Evolutionary conservation across 2,113 vertebrate genomes (phyloP).

Genomic region (Notiomystis cincta): DNA sequence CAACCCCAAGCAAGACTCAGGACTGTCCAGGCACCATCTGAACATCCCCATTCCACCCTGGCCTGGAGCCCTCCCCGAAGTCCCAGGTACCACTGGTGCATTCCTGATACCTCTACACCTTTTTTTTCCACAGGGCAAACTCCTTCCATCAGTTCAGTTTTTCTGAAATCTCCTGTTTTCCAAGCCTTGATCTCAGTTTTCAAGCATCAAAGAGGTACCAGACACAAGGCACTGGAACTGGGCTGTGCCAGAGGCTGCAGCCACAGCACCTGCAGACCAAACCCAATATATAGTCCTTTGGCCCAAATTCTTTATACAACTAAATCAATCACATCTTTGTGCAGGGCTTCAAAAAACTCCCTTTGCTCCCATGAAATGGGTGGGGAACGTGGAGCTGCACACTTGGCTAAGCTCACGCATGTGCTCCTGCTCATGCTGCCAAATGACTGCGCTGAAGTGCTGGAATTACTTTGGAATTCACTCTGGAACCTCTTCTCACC

Average conservation of each 20-base stretch:
- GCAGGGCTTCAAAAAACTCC: constrained; percentile 67
- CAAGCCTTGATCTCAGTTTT: neutral
- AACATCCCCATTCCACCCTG: neutral
- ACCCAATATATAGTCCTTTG: constrained; percentile 60
- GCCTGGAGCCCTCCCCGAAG: accelerated
- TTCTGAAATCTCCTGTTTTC: neutral
- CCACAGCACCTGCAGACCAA: constrained; percentile 20
- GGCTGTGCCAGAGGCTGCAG: constrained; percentile 65
- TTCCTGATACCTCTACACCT: neutral
- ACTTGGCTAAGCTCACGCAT: constrained; percentile 1
- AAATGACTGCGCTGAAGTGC: neutral
- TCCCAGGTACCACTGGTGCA: neutral
- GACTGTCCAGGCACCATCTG: neutral
- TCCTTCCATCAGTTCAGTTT: neutral
- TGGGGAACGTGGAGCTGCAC: constrained; percentile 53
- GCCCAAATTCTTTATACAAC: constrained; percentile 68
- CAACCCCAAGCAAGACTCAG: neutral
- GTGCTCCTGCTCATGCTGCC: constrained; percentile 23
- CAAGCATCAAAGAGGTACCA: neutral
- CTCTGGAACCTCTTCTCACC: constrained; percentile 62
- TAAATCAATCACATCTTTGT: constrained; percentile 66
- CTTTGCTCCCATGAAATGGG: constrained; percentile 58
- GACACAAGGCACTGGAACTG: neutral
- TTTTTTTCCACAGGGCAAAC: neutral
- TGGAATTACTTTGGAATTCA: constrained; percentile 61